These are phyloP conservation scores for Chelonus formosanus DNA, from an alignment of 2,888 invertebrate species.

Conservation along the genomic window DNA sequence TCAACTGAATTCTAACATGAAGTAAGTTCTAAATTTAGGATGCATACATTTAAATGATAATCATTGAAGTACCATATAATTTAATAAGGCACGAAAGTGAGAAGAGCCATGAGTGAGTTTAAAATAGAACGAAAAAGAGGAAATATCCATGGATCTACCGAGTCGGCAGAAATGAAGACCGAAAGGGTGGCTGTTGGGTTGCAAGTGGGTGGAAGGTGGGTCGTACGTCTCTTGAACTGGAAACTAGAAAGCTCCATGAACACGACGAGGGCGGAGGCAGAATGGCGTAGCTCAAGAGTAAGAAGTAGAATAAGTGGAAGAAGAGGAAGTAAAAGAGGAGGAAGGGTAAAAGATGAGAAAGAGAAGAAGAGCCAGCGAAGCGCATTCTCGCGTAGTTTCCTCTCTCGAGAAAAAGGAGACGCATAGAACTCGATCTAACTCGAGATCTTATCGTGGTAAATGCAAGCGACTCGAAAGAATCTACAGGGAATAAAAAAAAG, in stretches of 20 bases:
- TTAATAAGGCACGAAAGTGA: background rate
- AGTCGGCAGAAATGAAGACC: conserved; percentile 32
- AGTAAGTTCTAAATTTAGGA: no score
- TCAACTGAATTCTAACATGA: no score
- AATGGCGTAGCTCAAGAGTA: conserved; percentile 19
- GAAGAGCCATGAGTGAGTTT: background rate
- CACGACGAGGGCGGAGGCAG: conserved; percentile 23
- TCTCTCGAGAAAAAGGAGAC: conserved; percentile 15
- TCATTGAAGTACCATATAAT: conserved; percentile 36
- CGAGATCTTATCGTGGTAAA: conserved; percentile 34
- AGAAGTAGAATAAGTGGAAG: conserved; percentile 10
- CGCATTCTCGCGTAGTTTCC: conserved; percentile 17
- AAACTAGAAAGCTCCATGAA: conserved; percentile 31
- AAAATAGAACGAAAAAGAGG: conserved; percentile 3
- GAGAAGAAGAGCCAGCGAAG: conserved; percentile 16
- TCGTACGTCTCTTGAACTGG: conserved; percentile 30
- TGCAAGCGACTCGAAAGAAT: conserved; percentile 32
- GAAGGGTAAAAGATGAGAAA: conserved; percentile 14
- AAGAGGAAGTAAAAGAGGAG: conserved; percentile 3
- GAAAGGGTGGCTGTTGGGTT: background rate
- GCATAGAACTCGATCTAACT: conserved; percentile 35
- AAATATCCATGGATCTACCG: conserved; percentile 18
- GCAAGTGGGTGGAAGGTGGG: conserved; percentile 9
- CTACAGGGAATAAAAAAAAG: conserved; percentile 23
- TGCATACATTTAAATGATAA: conserved; percentile 46